These are phyloP conservation scores for Zhengitettix transpicula DNA, from an alignment of 2,888 invertebrate genomes.

Conservation along the genomic window DNA sequence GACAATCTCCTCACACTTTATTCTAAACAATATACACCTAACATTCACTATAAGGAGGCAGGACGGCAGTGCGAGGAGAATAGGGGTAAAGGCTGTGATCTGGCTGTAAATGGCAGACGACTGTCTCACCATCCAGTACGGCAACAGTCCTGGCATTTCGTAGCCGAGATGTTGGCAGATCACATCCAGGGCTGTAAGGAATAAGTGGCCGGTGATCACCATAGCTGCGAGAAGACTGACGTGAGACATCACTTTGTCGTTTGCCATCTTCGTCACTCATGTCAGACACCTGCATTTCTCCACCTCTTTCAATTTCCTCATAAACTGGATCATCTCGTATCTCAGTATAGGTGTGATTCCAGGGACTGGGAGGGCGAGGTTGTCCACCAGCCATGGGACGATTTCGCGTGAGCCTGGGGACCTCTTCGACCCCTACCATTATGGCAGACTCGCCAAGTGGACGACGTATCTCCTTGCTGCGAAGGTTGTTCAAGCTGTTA, in stretches of 20 bases:
- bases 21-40: slow-evolving; percentile 19
- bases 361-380: slow-evolving; percentile 33
- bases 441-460: slow-evolving; percentile 29
- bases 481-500: slow-evolving; percentile 19
- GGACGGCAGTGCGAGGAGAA: slow-evolving; percentile 18
- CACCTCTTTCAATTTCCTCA: slow-evolving; percentile 59
- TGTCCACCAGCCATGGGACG: slow-evolving; percentile 19
- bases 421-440: slow-evolving; percentile 25
- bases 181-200: slow-evolving; percentile 47
- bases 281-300: slow-evolving; percentile 55
- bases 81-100: slow-evolving; percentile 33
- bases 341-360: slow-evolving; percentile 65
- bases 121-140: slow-evolving; percentile 70
- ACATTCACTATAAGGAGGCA: slow-evolving; percentile 45
- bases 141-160: slow-evolving; percentile 38
- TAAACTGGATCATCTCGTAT: slow-evolving; percentile 62
- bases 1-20: neutral
- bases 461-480: slow-evolving; percentile 31
- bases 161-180: slow-evolving; percentile 25
- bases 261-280: slow-evolving; percentile 65
- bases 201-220: slow-evolving; percentile 68
- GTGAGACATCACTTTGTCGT: slow-evolving; percentile 52
- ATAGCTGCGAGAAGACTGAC: slow-evolving; percentile 56
- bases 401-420: slow-evolving; percentile 27
- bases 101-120: slow-evolving; percentile 72